Base-by-base conservation (phyloP, 64 coral and sea anemone species). In the Stylophora pistillata region DNA sequence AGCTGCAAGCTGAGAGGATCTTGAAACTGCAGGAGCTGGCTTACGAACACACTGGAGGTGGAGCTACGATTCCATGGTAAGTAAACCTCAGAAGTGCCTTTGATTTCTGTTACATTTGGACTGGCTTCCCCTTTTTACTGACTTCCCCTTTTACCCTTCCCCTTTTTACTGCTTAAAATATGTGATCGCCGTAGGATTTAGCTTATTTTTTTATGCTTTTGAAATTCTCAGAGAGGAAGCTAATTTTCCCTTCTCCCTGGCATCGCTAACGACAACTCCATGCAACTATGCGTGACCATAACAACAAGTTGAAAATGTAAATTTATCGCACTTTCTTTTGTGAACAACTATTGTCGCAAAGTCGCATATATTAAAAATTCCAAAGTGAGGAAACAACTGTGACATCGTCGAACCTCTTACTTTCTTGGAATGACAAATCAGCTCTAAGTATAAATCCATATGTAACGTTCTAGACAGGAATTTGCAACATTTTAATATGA, bases 1-100 rank as follows among this genome's bases (percentile, higher is more conserved):
- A 99, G 64, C 58, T 99, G 21, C 97, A 99, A 76, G 97, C 97
- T 30, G 97, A 99, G 33, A 95, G 97, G 34, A 99, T 99, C n/a
- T 62, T 92, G 26, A 99, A 88, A 84, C 59, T 99, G 15, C 93
- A 99, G 73, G 87, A 93, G 12, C 56, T 99, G 17, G 97, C 97
- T 30, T 70, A 72, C 7, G 78, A 99, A 62, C 31, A 88, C 34
- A 83, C 65, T 60, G 93, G 97, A 72, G 93, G 95, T 15, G 70
- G 82, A 58, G 93, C 87, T 18, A 74, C 52, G 14, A 54, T 99
- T 85, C 76, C 97, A 1, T 99, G 97, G 97, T 99, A 79, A 93
- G 93, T 95, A 68, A 18, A 13, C 13, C 58, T 15, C 20, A 26
- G 23, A 1, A n/a, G 5, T 25, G n/a, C 64, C 3, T 1, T 68